Base-by-base conservation (phyloP, 2,113 vertebrate genomes). In the Pavo muticus region DNA sequence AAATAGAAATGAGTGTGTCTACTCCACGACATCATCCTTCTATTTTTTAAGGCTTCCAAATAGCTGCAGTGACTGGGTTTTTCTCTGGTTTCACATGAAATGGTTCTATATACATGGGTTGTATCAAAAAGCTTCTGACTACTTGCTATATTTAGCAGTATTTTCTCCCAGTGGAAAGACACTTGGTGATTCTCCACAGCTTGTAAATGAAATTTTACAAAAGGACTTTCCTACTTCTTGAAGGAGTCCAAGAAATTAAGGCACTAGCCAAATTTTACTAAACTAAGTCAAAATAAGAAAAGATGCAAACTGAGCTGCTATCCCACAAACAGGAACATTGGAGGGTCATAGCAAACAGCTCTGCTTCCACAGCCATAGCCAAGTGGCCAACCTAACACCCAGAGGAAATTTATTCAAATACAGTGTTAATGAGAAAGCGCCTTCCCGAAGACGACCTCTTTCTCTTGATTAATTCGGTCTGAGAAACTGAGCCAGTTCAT, bases 321-420 rank as follows among this genome's bases (percentile, higher is more conserved):
- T 80, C 63, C 52, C 65, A 50, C 44, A 32, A 3, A 1, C 1
- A 1, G 35, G 45, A 30, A 78, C 59, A 42, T n/a, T 0, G 0
- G 11, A 1, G 7, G 48, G 23, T 48, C 81, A 76, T 14, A 70
- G 39, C 30, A 74, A 85, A 79, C 3, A 15, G 35, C 35, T 75
- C 68, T 37, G 19, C 35, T 91, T 87, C 70, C 50, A 57, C 35
- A 70, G 70, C 15, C 11, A 4, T 3, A 56, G 60, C 44, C 72
- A 20, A 63, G 8, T 29, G 78, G 45, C 63, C 54, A 61, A 39
- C 24, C 69, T 63, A 93, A 59, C 11, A 86, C 93, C 69, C 85
- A 71, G 57, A 73, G 54, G 54, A 91, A 76, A 32, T 71, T 93
- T 27, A 84, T 72, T 88, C 47, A 80, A 81, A 67, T 45, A 25